Conservation (phyloP, 2,797 vertebrate genomes). For the Jordanella pulchra region DNA sequence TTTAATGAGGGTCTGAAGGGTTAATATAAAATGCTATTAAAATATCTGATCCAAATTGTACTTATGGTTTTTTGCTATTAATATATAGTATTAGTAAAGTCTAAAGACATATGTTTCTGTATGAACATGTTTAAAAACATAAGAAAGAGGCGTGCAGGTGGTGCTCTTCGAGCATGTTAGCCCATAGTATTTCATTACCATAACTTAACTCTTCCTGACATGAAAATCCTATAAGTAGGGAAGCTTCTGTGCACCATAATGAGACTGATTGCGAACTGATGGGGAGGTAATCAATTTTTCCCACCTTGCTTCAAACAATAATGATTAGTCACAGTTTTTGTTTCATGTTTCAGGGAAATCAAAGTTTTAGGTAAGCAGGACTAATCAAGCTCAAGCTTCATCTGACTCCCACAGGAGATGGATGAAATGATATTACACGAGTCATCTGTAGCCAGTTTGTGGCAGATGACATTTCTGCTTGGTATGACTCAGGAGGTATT, state of each 20-base stretch:
- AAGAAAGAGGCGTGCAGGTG: no score
- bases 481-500: conserved; percentile 27
- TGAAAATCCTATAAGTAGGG: conserved; percentile 26
- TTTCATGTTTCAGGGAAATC: conserved; percentile 44
- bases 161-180: no score
- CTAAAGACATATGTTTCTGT: neutral
- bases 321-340: conserved; percentile 40
- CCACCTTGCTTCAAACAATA: conserved; percentile 44
- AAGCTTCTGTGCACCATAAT: conserved; percentile 23
- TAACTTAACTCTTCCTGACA: conserved; percentile 40
- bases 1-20: neutral
- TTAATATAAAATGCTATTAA: neutral
- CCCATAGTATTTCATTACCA: conserved; percentile 48
- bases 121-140: neutral
- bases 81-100: neutral
- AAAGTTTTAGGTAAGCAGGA: conserved; percentile 34
- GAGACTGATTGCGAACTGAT: conserved; percentile 48
- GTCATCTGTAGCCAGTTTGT: conserved; percentile 18
- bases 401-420: neutral
- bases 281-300: conserved; percentile 58
- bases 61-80: neutral
- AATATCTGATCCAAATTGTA: neutral
- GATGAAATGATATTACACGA: conserved; percentile 21
- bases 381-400: conserved; percentile 24
- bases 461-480: conserved; percentile 21